These are phyloP conservation scores for Hermodice carunculata DNA, from an alignment of 2,888 invertebrate species.

Conservation along the genomic window DNA sequence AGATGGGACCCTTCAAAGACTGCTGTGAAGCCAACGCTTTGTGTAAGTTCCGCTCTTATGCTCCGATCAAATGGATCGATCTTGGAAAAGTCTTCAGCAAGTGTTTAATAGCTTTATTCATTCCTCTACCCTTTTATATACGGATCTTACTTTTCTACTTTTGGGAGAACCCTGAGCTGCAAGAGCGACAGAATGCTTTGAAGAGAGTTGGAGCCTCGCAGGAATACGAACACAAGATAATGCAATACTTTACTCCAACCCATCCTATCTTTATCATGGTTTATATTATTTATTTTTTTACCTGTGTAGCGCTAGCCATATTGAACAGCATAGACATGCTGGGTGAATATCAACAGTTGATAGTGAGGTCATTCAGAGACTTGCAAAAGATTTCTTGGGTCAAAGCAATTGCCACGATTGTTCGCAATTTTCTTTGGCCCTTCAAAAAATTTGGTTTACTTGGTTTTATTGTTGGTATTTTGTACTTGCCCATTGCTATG, in stretches of 20 bases:
- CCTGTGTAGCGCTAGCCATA: slow-evolving; percentile 53
- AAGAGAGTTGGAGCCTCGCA: slow-evolving; percentile 38
- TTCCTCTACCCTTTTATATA: slow-evolving; percentile 62
- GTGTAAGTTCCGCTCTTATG: slow-evolving; percentile 33
- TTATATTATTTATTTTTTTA: slow-evolving; percentile 55
- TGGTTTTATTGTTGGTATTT: slow-evolving; percentile 53
- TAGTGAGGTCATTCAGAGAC: slow-evolving; percentile 56
- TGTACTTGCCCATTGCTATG: slow-evolving; percentile 50
- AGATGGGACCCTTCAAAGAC: slow-evolving; percentile 32
- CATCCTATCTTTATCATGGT: slow-evolving; percentile 58
- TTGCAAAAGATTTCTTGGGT: slow-evolving; percentile 56
- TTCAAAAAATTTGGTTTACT: slow-evolving; percentile 60
- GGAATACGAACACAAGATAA: slow-evolving; percentile 38
- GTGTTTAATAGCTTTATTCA: slow-evolving; percentile 47
- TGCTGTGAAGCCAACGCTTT: slow-evolving; percentile 46
- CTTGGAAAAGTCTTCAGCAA: slow-evolving; percentile 48
- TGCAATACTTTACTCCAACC: slow-evolving; percentile 49
- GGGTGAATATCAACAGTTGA: slow-evolving; percentile 51
- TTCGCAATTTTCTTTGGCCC: slow-evolving; percentile 55
- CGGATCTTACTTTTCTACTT: slow-evolving; percentile 58
- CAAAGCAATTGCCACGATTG: slow-evolving; percentile 55
- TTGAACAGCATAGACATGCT: slow-evolving; percentile 43
- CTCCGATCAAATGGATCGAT: slow-evolving; percentile 23
- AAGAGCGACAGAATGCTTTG: slow-evolving; percentile 40
- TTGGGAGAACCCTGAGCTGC: slow-evolving; percentile 58